Base-by-base conservation (phyloP, 23 tunicate species). In the Pegea sp. region DNA sequence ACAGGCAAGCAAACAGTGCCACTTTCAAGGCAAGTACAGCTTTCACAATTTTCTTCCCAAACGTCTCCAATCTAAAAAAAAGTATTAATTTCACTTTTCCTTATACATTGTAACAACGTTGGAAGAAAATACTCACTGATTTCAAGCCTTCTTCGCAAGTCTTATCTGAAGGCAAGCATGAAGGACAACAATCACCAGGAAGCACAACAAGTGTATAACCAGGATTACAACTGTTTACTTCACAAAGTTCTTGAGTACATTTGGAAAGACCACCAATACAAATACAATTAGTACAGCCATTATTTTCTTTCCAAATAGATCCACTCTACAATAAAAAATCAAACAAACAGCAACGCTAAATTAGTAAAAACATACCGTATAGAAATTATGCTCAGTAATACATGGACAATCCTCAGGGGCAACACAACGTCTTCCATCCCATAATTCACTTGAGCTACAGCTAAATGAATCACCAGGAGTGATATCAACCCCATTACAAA, bases 281-380 rank as follows among this genome's bases (percentile, higher is more conserved):
- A 34, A 89, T 76, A 57, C 98, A 89, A 56, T 72, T 91, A 19
- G 69, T 68, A 65, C 99, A 91, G 2, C 99, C 99, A 44, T 64
- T 56, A 38, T 75, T 67, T 63, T 72, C 91, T 58, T 84, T 91
- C 93, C 98, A 89, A 49, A 89, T 53, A 1, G 95, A 84, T n/a
- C 95, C 95, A 58, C 73, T 66, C 95, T 84, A 50, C 8, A 53
- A 54, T 33, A 42, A 51, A 21, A 53, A 29, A 20, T 7, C 24
- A n/a, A n/a, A n/a, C n/a, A n/a, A n/a, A n/a, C n/a, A n/a, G n/a
- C n/a, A n/a, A n/a, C n/a, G n/a, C n/a, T n/a, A 27, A 18, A 66
- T 29, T 28, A 43, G 32, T 4, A 28, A 8, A 53, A 32, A 64
- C 59, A 6, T 27, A 84, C 93, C 80, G 57, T 44, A 42, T 62